Conservation (phyloP, 2,888 invertebrate species). For the Encarsia formosa region DNA sequence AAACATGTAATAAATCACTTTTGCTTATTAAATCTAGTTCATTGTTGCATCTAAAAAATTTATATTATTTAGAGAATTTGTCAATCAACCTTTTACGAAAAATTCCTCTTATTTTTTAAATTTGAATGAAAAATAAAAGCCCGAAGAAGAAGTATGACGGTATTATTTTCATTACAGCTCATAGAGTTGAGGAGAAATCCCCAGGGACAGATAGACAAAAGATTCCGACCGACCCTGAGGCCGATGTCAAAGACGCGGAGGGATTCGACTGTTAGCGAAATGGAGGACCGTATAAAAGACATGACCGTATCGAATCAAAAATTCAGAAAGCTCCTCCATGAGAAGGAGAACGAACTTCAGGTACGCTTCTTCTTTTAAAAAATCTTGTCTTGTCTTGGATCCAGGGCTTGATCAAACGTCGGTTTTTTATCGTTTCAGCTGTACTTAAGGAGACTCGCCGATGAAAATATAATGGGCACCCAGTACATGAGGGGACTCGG, state of each 20-base stretch:
- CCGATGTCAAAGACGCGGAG: slow-evolving; percentile 77
- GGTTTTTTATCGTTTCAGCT: slow-evolving; percentile 54
- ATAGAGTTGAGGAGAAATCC: slow-evolving; percentile 85
- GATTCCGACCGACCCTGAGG: slow-evolving; percentile 81
- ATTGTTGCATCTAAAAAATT: too few species aligned
- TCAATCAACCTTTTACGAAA: too few species aligned
- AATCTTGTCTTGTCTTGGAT: not conserved
- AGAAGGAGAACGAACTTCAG: slow-evolving; percentile 79
- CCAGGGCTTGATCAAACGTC: not conserved
- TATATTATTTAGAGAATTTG: too few species aligned
- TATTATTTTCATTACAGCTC: slow-evolving; percentile 67
- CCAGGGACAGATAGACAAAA: slow-evolving; percentile 75
- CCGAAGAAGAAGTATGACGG: too few species aligned
- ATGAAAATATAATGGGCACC: slow-evolving; percentile 53
- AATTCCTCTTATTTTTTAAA: too few species aligned
- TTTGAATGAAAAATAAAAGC: too few species aligned
- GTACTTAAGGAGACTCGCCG: slow-evolving; percentile 64
- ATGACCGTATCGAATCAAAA: slow-evolving; percentile 80
- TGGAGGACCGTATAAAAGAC: slow-evolving; percentile 78
- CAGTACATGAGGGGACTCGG: slow-evolving; percentile 64
- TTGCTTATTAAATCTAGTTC: too few species aligned
- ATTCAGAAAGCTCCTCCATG: slow-evolving; percentile 77
- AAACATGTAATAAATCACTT: too few species aligned
- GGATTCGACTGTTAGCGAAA: slow-evolving; percentile 77
- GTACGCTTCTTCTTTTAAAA: slow-evolving; percentile 44